A percentile compares a stretch with the other conserved stretches of the same genome.
These are phyloP conservation scores for Harpagoxenus sublaevis DNA, from an alignment of 2,888 invertebrate species.

Conservation along the genomic window DNA sequence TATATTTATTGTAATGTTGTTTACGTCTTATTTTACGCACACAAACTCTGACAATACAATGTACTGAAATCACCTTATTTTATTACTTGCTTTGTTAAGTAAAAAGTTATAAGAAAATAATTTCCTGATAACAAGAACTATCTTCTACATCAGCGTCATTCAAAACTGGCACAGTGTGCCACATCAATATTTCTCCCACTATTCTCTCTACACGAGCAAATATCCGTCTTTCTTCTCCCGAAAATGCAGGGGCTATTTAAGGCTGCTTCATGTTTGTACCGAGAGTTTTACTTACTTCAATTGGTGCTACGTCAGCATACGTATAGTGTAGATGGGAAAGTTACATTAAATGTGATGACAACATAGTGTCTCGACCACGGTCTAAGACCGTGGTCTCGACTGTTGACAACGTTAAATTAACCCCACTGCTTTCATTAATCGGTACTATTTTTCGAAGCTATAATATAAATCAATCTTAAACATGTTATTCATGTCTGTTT, in stretches of 20 bases:
- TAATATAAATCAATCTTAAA: conserved; percentile 14
- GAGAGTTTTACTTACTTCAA: not conserved
- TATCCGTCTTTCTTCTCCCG: not conserved
- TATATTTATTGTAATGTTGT: not conserved
- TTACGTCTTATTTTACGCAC: not conserved
- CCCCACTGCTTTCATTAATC: not conserved
- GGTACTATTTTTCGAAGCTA: not conserved
- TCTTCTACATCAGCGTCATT: conserved; percentile 4
- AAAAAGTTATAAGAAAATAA: not conserved
- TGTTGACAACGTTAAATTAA: not conserved
- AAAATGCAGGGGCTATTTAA: not conserved
- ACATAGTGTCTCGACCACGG: too few species aligned
- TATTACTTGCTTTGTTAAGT: not conserved
- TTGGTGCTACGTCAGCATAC: not conserved
- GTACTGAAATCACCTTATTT: not conserved
- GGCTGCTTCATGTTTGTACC: not conserved
- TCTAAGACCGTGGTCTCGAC: not conserved
- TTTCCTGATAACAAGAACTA: not conserved
- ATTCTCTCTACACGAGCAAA: not conserved
- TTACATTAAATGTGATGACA: not conserved
- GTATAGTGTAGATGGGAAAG: not conserved
- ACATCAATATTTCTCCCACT: not conserved
- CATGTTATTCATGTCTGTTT: not conserved
- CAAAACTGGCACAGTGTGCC: not conserved
- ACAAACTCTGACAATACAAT: not conserved